A percentile compares a stretch with the other conserved stretches of the same genome.
Conservation (phyloP, 2,113 vertebrate species). For the Scopus umbretta region DNA sequence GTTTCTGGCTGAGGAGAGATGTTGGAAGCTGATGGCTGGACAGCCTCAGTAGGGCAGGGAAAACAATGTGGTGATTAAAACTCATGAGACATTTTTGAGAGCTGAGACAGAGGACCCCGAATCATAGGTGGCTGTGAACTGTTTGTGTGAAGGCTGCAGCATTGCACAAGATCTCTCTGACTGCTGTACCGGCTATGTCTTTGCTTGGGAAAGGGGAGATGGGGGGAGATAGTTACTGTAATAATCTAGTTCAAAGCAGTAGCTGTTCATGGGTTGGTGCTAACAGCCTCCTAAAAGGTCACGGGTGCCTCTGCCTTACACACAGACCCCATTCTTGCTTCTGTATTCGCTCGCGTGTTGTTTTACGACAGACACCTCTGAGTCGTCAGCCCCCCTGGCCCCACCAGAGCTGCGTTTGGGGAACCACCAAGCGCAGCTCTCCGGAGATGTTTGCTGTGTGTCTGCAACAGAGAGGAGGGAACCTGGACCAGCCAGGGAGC, state of each 20-base stretch:
- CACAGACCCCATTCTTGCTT: not conserved
- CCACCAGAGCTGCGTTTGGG: not conserved
- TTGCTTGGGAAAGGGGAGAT: not conserved
- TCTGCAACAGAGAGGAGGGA: not conserved
- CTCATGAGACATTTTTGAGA: not conserved
- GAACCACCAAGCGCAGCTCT: not conserved
- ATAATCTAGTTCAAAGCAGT: not conserved
- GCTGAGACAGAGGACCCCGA: not conserved
- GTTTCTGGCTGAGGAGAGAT: not conserved
- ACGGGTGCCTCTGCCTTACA: not conserved
- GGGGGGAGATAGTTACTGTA: not conserved
- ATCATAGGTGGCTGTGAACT: not conserved
- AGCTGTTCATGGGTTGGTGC: not conserved
- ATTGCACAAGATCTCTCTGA: not conserved
- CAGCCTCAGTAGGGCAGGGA: not conserved
- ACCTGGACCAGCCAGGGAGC: not conserved
- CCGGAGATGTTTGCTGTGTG: not conserved
- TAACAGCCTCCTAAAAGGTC: not conserved
- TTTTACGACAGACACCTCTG: not conserved
- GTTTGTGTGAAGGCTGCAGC: not conserved
- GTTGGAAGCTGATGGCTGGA: not conserved
- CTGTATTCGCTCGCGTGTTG: accelerated
- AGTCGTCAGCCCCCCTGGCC: not conserved
- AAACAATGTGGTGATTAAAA: not conserved
- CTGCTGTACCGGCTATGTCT: not conserved